Base-by-base conservation (phyloP, 2,113 vertebrate genomes). In the Xyrauchen texanus region DNA sequence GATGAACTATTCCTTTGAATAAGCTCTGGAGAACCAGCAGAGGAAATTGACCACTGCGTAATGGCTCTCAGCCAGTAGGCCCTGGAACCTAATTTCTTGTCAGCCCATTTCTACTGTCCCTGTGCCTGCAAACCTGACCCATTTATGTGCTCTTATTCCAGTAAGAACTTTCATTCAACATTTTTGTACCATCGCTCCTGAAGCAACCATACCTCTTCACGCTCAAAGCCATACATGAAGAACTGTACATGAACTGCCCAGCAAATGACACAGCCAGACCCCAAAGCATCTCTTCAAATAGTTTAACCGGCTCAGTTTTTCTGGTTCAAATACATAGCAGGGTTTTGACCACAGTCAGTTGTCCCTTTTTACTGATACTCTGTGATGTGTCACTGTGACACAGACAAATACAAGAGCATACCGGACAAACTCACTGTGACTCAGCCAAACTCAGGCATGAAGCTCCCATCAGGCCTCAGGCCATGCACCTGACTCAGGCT, bases 391-490 rank as follows among this genome's bases (percentile, higher is more conserved):
- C 69, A 47, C 21, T 70, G 13, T 70, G 58, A 63, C 57, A 51
- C 49, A 65, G 71, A 62, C 44, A 45, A 61, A 61, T 9, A 62
- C 15, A 52, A 63, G 21, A 16, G 21, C 60, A 15, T 4, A 63
- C 16, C 42, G 61, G 61, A 76, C 73, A 76, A 11, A 44, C 61
- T 76, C 73, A 76, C 73, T 76, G 73, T 76, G 73, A 76, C 61
- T 10, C 21, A 62, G 60, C 58, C 62, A 76, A 65, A 61, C 21
- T 55, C 49, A 57, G 52, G 52, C 52, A 44, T 10, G 44, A 44
- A 61, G 9, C 55, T 73, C 70, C 57, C n/a, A 11, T 73, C 55
- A 73, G 61, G 7, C 21, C 61, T 5, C 16, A 63, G n/a, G 70
- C 44, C n/a, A 61, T 47, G 34, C 57, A 73, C 15, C 70, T 61